Evolutionary conservation across 2,113 vertebrate genomes (phyloP), one percentile per base, ranked within the genome.

Genomic region (Corythoichthys intestinalis): DNA sequence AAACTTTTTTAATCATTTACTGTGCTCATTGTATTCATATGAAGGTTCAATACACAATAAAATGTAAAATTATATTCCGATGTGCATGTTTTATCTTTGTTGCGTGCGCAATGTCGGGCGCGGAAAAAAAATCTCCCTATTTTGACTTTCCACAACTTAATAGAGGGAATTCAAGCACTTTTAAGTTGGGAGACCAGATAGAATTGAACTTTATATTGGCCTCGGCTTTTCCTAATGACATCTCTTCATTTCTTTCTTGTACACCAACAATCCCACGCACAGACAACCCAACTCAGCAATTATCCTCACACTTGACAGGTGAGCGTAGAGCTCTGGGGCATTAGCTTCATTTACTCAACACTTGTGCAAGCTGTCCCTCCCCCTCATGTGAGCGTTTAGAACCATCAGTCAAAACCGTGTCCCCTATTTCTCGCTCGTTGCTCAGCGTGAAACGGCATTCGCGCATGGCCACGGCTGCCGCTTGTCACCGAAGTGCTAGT

Each of bases 261-360:
- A 63, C 44, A 59, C 38, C 2, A 47, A 66, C 69, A 74, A 62
- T 61, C 73, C 64, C 58, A 59, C 35, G 58, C 53, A n/a, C 54
- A 66, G 44, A 52, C 58, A 67, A 58, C 74, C 67, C 70, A 67
- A 69, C 65, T 49, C 70, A 34, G 60, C 64, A 65, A 72, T 87
- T 83, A 87, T 78, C 66, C 14, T 76, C 47, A 60, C 74, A 85
- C 82, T 81, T 76, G 57, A 76, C 71, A 73, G 79, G 67, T 80
- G 81, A 85, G 68, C 73, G 62, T n/a, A 41, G 58, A 52, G 74
- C 83, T 82, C 12, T 9, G 65, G 77, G 81, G 78, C 78, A 83
- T 85, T 80, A 70, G 70, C 69, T 65, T 65, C 56, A 3, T 68
- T 85, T 81, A 74, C 58, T 84, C 73, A 82, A 76, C 87, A 85